A percentile compares a stretch with the other conserved stretches of the same genome.
These are phyloP conservation scores for Nebria salina DNA, from an alignment of 2,888 invertebrate species.

Conservation along the genomic window DNA sequence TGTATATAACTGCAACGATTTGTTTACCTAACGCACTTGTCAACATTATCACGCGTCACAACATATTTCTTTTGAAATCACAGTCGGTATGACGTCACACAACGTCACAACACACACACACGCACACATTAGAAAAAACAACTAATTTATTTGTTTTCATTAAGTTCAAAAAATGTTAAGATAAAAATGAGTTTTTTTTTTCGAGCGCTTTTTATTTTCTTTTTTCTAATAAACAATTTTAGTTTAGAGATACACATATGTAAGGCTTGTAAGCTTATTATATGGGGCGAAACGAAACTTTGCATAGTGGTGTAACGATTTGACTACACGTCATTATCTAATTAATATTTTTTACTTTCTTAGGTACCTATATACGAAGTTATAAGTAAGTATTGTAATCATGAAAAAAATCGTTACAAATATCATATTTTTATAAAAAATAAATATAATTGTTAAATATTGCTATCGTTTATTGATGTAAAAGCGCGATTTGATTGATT, in stretches of 20 bases:
- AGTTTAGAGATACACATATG: neutral
- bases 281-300: no score
- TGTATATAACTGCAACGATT: neutral
- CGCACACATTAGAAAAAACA: neutral
- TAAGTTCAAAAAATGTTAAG: neutral
- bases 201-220: neutral
- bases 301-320: no score
- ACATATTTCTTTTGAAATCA: neutral
- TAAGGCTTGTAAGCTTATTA: no score
- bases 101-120: neutral
- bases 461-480: no score
- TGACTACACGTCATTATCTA: no score
- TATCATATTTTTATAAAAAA: no score
- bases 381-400: no score
- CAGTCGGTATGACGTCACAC: neutral
- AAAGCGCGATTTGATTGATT: no score
- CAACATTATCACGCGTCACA: neutral
- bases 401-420: no score
- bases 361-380: no score
- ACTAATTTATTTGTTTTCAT: neutral
- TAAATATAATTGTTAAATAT: no score
- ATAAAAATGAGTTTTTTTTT: neutral
- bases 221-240: neutral
- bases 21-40: neutral
- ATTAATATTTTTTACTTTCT: no score